phyloP scores from a whole-genome alignment of 2,113 vertebrate species.

The Columba livia region DNA sequence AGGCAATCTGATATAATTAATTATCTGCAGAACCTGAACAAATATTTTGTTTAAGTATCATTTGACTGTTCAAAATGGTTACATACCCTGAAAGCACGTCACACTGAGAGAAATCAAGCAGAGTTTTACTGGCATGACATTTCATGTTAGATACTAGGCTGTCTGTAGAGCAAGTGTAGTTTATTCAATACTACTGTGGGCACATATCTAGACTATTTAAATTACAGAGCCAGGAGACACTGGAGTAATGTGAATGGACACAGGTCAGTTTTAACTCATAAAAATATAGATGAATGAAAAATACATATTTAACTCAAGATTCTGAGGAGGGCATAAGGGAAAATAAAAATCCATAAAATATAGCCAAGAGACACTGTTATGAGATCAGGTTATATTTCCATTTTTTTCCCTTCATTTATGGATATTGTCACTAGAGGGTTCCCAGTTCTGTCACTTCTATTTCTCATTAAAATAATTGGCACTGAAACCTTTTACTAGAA shows the following conservation, averaged over 20 bases:
- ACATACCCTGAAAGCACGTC: constrained; percentile 1
- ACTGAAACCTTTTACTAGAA: constrained; percentile 22
- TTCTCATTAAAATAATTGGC: constrained; percentile 42
- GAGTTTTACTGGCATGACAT: neutral
- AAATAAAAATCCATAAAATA: neutral
- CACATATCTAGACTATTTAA: neutral
- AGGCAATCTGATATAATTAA: neutral
- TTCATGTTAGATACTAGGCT: neutral
- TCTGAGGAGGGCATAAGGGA: neutral
- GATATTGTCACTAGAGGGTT: constrained; percentile 16
- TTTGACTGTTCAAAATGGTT: constrained; percentile 7
- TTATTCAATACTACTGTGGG: neutral
- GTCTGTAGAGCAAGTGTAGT: neutral
- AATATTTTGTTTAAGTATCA: neutral
- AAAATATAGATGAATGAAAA: neutral
- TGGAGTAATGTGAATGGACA: neutral
- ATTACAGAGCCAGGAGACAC: neutral
- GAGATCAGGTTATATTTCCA: neutral
- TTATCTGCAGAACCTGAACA: constrained; percentile 28
- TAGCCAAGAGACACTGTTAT: neutral
- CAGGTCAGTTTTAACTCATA: neutral
- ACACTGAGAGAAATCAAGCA: constrained; percentile 3
- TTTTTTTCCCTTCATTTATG: neutral
- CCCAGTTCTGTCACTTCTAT: constrained; percentile 20
- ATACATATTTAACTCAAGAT: neutral